Evolutionary conservation across 2,113 vertebrate genomes (phyloP), one percentile per base, ranked within the genome.

Genomic region (Excalfactoria chinensis): DNA sequence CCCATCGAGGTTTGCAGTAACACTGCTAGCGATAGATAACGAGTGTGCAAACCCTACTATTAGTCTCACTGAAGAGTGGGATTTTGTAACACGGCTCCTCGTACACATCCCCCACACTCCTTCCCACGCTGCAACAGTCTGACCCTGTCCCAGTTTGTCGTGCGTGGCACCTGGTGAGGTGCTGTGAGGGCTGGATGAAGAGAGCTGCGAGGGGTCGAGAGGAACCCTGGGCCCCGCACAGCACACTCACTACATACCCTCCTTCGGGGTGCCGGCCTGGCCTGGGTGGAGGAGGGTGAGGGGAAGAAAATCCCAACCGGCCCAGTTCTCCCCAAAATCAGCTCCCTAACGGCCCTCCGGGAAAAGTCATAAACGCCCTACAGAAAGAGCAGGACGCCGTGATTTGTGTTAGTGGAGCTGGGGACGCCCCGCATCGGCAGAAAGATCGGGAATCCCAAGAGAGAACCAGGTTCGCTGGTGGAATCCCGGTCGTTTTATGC

Each of bases 1-100:
- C 32, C 51, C 64, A 19, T 28, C 17, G 6, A 73, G 59, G 11
- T 68, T 64, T 34, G 60, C 79, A 80, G 79, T 35, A 70, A 63
- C 37, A 37, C 32, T 8, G 75, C 26, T 67, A 49, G 71, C 37
- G 67, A 40, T 53, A 80, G 10, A 19, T 6, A 60, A 14, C 2
- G 78, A 51, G 32, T 2, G 41, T 51, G 30, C 75, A 40, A 95
- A 91, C 34, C 92, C 88, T 89, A 80, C 85, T 23, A 93, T 95
- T 91, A 96, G 46, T 5, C 41, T 22, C 56, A 11, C 64, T 14
- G 72, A n/a, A 51, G 72, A 88, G 88, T 7, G 68, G 87, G 46
- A 64, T 94, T 95, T 95, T 94, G 92, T 89, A 96, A 95, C 60
- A 5, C 0, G 1, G 49, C 64, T 67, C 41, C 89, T 83, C 5